Conservation (phyloP, 2,113 vertebrate species). For the Steatornis caripensis region DNA sequence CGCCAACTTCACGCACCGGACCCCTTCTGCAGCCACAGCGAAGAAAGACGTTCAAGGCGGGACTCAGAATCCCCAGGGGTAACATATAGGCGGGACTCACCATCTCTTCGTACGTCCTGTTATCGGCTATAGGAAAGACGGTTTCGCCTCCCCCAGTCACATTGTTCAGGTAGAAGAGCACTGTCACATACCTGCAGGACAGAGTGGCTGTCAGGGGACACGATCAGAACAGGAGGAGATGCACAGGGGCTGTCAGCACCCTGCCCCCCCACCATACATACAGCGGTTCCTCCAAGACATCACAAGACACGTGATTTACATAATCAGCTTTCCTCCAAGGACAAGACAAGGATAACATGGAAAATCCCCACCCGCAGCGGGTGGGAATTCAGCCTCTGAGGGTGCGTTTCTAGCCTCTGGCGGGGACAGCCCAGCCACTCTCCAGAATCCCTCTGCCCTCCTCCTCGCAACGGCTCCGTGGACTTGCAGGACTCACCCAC, state of each 20-base stretch:
- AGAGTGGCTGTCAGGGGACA: background rate
- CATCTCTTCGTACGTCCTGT: slow-evolving; percentile 91
- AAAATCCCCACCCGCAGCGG: background rate
- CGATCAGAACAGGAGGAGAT: background rate
- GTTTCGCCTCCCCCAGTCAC: slow-evolving; percentile 89
- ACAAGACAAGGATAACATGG: background rate
- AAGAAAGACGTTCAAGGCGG: background rate
- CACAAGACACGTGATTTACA: background rate
- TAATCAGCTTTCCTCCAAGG: background rate
- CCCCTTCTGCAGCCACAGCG: background rate
- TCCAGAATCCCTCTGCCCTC: background rate
- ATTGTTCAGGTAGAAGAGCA: slow-evolving; percentile 90
- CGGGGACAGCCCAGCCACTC: background rate
- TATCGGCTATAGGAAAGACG: slow-evolving; percentile 93
- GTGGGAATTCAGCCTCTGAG: background rate
- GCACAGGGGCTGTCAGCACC: background rate
- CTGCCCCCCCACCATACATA: background rate
- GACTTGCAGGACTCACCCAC: background rate
- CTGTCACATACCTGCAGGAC: slow-evolving; percentile 86
- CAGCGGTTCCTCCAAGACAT: background rate
- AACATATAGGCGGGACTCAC: slow-evolving; percentile 9
- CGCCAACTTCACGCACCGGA: background rate
- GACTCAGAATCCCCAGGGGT: background rate
- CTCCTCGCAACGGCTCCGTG: rapidly evolving
- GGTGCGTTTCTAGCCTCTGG: background rate